Evolutionary conservation across 2,888 invertebrate genomes (phyloP).

Genomic region (Rosalia funebris): DNA sequence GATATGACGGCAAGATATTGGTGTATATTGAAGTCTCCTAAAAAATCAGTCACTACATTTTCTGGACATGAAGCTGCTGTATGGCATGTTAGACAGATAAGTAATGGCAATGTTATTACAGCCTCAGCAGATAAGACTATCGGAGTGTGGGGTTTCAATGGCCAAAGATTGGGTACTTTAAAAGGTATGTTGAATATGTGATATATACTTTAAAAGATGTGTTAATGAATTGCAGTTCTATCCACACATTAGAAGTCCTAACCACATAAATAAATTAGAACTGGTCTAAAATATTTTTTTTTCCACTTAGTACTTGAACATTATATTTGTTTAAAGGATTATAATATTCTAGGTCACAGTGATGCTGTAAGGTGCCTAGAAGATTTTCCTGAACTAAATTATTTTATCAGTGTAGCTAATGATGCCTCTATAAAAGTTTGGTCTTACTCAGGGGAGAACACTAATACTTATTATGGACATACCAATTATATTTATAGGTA

Average conservation of each 20-base stretch:
- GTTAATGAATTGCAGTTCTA: no score
- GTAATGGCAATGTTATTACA: constrained; percentile 74
- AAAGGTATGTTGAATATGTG: constrained; percentile 71
- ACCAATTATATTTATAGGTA: constrained; percentile 88
- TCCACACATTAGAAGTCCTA: no score
- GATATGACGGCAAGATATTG: constrained; percentile 89
- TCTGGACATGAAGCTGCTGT: constrained; percentile 85
- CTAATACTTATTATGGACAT: constrained; percentile 83
- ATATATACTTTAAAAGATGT: no score
- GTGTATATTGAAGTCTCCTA: constrained; percentile 70
- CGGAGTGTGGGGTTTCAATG: constrained; percentile 81
- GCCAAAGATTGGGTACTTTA: constrained; percentile 73
- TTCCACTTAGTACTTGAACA: no score
- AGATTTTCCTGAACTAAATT: constrained; percentile 72
- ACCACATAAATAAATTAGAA: no score
- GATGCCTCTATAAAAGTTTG: constrained; percentile 89
- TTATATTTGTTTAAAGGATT: no score
- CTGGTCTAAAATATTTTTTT: no score
- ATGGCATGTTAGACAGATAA: constrained; percentile 78
- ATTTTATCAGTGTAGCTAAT: constrained; percentile 91
- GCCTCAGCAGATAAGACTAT: constrained; percentile 94
- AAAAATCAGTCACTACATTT: constrained; percentile 67
- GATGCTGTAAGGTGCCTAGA: constrained; percentile 90
- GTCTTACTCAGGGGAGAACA: constrained; percentile 81
- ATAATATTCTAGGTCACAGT: constrained; percentile 74